Percentiles rank a stretch among this genome's conserved stretches.
These are phyloP conservation scores for Tachysurus fulvidraco DNA, from an alignment of 2,113 vertebrate species.

Conservation along the genomic window DNA sequence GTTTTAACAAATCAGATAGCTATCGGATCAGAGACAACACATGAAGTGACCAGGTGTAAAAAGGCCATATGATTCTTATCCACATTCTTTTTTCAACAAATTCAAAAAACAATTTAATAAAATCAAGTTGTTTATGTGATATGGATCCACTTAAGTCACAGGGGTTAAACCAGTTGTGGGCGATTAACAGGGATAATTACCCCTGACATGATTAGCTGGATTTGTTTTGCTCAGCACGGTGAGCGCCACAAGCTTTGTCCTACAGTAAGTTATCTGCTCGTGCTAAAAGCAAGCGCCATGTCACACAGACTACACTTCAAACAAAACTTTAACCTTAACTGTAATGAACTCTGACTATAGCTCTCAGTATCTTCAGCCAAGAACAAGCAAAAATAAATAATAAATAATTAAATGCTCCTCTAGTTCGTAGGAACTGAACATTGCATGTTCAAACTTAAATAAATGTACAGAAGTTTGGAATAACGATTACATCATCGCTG, in stretches of 20 bases:
- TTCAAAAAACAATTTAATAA: neutral
- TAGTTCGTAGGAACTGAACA: neutral
- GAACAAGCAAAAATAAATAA: neutral
- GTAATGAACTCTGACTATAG: neutral
- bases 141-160: neutral
- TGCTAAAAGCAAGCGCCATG: neutral
- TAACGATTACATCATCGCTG: neutral
- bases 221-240: neutral
- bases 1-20: too few relatives aligned
- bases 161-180: neutral
- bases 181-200: neutral
- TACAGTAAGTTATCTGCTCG: neutral
- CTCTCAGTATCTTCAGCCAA: neutral
- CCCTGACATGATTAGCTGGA: neutral
- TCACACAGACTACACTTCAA: neutral
- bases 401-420: neutral
- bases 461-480: neutral
- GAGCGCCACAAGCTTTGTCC: neutral
- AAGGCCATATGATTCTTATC: neutral
- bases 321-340: neutral
- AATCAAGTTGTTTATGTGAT: neutral
- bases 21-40: too few relatives aligned
- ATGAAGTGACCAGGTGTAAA: too few relatives aligned
- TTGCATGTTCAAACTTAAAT: neutral
- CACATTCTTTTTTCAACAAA: neutral